These are phyloP conservation scores for Trichacis sp. DNA, from an alignment of 2,888 invertebrate genomes.

Conservation along the genomic window DNA sequence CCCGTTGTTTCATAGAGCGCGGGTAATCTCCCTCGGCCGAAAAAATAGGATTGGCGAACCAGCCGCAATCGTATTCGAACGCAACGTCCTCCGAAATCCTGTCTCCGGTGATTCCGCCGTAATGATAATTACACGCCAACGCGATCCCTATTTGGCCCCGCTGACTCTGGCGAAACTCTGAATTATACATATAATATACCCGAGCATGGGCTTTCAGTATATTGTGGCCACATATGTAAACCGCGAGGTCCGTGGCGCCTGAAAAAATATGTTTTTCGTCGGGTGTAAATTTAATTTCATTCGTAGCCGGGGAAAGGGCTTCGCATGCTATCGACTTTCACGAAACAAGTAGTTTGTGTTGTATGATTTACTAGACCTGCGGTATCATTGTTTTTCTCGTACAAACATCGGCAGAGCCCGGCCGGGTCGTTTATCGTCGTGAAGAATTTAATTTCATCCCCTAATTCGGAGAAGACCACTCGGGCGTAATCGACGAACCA, in stretches of 20 bases:
- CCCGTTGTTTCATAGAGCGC: constrained; percentile 67
- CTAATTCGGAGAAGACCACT: constrained; percentile 71
- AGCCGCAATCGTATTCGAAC: constrained; percentile 69
- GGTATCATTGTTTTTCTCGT: constrained; percentile 71
- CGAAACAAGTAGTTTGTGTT: no score
- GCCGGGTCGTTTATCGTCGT: constrained; percentile 79
- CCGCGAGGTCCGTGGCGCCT: constrained; percentile 14
- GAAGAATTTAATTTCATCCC: constrained; percentile 72
- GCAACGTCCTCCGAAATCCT: constrained; percentile 28
- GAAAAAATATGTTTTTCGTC: background rate
- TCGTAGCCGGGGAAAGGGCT: no score
- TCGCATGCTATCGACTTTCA: no score
- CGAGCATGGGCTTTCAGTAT: constrained; percentile 80
- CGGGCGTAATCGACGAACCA: constrained; percentile 75
- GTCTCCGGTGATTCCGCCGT: constrained; percentile 43
- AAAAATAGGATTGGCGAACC: constrained; percentile 70
- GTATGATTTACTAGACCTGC: constrained; percentile 63
- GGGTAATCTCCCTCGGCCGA: constrained; percentile 71
- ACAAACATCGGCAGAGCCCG: constrained; percentile 71
- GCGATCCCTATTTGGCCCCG: constrained; percentile 69
- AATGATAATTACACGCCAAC: constrained; percentile 24
- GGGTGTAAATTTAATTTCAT: background rate
- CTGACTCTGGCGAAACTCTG: constrained; percentile 72
- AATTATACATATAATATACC: constrained; percentile 76
- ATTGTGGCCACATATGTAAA: constrained; percentile 75